Evolutionary conservation across 2,113 vertebrate genomes (phyloP), one percentile per base, ranked within the genome.

Genomic region (Alces alces): DNA sequence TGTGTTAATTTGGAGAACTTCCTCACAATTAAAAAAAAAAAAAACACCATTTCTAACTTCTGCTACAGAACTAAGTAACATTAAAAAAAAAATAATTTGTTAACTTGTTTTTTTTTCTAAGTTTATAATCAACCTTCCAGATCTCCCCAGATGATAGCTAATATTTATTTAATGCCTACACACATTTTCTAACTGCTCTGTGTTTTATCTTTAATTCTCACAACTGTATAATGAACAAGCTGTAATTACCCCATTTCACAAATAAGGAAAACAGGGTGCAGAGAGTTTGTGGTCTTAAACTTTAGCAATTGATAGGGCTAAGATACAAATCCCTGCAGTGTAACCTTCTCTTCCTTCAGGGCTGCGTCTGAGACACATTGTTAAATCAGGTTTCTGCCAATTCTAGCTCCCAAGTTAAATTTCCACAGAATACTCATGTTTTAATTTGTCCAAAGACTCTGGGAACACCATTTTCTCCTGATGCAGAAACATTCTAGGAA

Each of bases 201-300:
- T 94, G 33, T 91, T 96, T 94, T 96, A 54, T 85, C 39, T 96
- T 88, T 85, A 66, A 87, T 87, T 43, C n/a, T 73, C 61, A 70
- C 19, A 90, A 39, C 60, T 86, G 10, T 78, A 27, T 80, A 82
- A 79, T 45, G 25, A 70, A 94, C 16, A 13, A 64, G 11, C 55
- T 89, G 7, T 80, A 80, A 86, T 80, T 84, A 43, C 27, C 28
- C 30, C 76, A 61, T 91, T 58, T 97, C 78, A 52, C 82, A 93
- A 91, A 50, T 85, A 23, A 97, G 85, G 66, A 80, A 90, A 89
- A 28, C 15, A 2, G 84, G 57, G 19, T 70, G 1, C 83, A n/a
- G 45, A 90, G 52, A 91, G 76, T 43, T 66, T 93, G 64, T 66
- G 16, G 15, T 94, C 80, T 91, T 60, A 39, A 10, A 78, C 9